A percentile compares a stretch with the other conserved stretches of the same genome.
phyloP scores from a whole-genome alignment of 2,113 vertebrate species.

The Spilogale gracilis region DNA sequence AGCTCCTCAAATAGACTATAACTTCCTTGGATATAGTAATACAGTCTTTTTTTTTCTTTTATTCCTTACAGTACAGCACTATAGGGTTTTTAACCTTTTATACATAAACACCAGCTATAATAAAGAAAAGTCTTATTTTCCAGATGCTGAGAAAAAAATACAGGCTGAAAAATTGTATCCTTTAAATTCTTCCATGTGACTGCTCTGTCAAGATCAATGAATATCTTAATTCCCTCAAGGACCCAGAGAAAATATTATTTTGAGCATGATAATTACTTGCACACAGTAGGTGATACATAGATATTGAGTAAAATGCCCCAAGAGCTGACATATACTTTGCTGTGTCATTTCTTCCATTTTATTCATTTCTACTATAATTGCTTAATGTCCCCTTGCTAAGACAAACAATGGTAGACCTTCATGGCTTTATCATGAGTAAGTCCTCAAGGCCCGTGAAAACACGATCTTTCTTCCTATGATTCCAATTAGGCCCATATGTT shows the following conservation, averaged over 20 bases:
- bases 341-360: background rate
- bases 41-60: background rate
- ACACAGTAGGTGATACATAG: background rate
- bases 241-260: background rate
- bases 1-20: background rate
- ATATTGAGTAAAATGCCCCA: background rate
- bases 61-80: background rate
- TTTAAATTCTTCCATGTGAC: background rate
- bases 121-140: background rate
- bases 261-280: background rate
- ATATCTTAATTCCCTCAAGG: background rate
- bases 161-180: background rate
- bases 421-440: background rate
- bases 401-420: background rate
- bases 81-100: background rate
- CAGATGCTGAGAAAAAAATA: background rate
- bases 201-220: background rate
- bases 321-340: background rate
- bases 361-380: background rate
- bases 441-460: background rate
- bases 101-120: background rate
- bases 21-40: background rate
- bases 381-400: background rate
- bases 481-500: accelerated
- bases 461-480: background rate